Evolutionary conservation across 2,888 invertebrate species (phyloP).

Genomic region (Lycophotia porphyrea): DNA sequence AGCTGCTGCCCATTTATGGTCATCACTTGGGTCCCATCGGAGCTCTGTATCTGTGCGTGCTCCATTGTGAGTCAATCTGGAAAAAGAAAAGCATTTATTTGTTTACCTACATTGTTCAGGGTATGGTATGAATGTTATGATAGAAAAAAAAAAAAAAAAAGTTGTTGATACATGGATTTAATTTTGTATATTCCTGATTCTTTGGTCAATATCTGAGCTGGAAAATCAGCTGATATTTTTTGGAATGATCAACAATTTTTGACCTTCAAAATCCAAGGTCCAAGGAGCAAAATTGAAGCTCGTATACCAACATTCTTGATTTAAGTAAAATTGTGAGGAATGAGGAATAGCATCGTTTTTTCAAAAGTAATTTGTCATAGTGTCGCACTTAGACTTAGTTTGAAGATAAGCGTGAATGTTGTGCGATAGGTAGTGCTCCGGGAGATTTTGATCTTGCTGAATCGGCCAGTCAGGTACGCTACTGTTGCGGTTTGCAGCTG

Average conservation of each 20-base stretch:
- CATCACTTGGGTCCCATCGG: conserved; percentile 92
- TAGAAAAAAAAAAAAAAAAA: neutral
- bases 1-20: conserved; percentile 91
- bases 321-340: neutral
- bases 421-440: conserved; percentile 30
- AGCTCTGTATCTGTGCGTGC: conserved; percentile 88
- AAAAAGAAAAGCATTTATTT: neutral
- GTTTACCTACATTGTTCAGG: neutral
- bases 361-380: neutral
- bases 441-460: conserved; percentile 18
- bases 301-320: neutral
- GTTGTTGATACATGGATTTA: neutral
- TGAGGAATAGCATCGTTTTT: neutral
- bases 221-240: neutral
- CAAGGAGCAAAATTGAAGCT: neutral
- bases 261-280: neutral
- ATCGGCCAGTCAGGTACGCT: neutral
- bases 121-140: neutral
- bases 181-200: neutral
- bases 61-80: conserved; percentile 87
- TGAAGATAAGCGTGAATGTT: conserved; percentile 53
- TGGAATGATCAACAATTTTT: neutral
- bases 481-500: neutral
- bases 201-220: neutral
- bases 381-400: conserved; percentile 2